Percentiles rank a stretch among this genome's conserved stretches.
phyloP scores from a whole-genome alignment of 2,113 vertebrate genomes.

The Cromileptes altivelis region DNA sequence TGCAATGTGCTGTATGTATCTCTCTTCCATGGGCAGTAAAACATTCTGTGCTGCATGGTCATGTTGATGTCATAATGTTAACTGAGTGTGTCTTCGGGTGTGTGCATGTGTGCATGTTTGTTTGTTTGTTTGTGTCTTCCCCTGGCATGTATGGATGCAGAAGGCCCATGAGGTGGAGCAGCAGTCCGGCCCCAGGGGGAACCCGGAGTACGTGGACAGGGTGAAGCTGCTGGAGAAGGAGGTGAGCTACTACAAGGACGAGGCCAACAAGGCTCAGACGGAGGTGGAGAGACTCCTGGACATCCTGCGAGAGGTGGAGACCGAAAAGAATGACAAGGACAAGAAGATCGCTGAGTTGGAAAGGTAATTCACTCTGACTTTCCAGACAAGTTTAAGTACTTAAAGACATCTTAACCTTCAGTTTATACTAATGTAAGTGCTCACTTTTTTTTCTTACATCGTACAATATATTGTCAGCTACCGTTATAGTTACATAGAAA shows the following conservation, averaged over 20 bases:
- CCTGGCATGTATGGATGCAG: slow-evolving; percentile 61
- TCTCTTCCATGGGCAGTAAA: slow-evolving; percentile 48
- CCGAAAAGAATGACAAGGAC: slow-evolving; percentile 98
- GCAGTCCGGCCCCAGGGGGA: slow-evolving; percentile 90
- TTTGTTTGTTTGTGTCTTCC: slow-evolving; percentile 42
- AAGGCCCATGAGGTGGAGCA: slow-evolving; percentile 97
- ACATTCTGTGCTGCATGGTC: slow-evolving; percentile 28
- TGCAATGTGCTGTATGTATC: slow-evolving; percentile 45
- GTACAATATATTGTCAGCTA: too few relatives aligned
- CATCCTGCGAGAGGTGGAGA: slow-evolving; percentile 97
- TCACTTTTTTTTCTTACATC: too few relatives aligned
- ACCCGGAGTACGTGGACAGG: slow-evolving; percentile 93
- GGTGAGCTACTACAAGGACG: slow-evolving; percentile 93
- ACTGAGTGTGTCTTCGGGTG: slow-evolving; percentile 22
- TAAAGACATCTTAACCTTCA: too few relatives aligned
- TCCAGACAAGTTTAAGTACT: neutral
- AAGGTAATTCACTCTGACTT: slow-evolving; percentile 85
- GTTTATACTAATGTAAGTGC: too few relatives aligned
- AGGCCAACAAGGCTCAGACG: slow-evolving; percentile 92
- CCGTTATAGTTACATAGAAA: too few relatives aligned
- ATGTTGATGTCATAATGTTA: slow-evolving; percentile 1
- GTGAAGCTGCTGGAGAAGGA: slow-evolving; percentile 97
- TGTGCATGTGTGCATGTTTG: slow-evolving; percentile 22
- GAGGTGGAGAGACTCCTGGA: slow-evolving; percentile 97
- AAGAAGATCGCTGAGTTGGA: slow-evolving; percentile 98